Base-by-base conservation (phyloP, 2,888 invertebrate genomes). In the Chromoteleia sp. region DNA sequence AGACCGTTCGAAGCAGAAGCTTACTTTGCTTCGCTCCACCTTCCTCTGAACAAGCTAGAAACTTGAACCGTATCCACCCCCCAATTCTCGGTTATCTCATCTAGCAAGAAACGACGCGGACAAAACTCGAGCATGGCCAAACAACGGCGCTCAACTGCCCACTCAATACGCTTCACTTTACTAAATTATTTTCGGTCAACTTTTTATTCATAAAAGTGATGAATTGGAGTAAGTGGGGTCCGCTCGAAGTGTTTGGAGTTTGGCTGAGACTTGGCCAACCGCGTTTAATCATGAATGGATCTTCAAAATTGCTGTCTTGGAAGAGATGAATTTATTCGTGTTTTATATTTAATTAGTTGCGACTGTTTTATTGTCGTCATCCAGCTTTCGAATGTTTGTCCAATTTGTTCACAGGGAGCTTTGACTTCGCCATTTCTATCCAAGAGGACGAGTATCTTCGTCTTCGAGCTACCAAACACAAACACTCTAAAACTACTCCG, bases 11-110 rank as follows among this genome's bases (percentile, higher is more conserved):
- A 86, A 82, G 85, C 85, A 85, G 86, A 86, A 87, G 87, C 88
- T 86, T 86, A 87, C 86, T 84, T 85, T 83, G 84, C 85, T 87
- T 87, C 86, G 84, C 85, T 83, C 84, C 83, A 84, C 86, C 87
- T 85, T 83, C 84, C 82, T 84, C 82, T 83, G 86, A 85, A 84
- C 85, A 83, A 84, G 82, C 84, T 81, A 83, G 84, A 82, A 86
- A 85, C 84, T 85, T 82, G 83, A 85, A 74, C 83, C 84, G 84
- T 83, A 81, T 81, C 85, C 85, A 58, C 71, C 84, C 70, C 50
- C 54, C 25, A 5, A 36, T 63, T 48, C 63, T 83, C 83, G 75
- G 84, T 82, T 85, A 82, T 83, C 84, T 78, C 81, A 83, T 86
- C 83, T 85, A 77, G 81, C 81, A 78, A 81, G 86, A 85, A 85